Evolutionary conservation across 30 jellyfish, hydroid and myxozoan genomes (phyloP).

Genomic region (Cassiopea andromeda): DNA sequence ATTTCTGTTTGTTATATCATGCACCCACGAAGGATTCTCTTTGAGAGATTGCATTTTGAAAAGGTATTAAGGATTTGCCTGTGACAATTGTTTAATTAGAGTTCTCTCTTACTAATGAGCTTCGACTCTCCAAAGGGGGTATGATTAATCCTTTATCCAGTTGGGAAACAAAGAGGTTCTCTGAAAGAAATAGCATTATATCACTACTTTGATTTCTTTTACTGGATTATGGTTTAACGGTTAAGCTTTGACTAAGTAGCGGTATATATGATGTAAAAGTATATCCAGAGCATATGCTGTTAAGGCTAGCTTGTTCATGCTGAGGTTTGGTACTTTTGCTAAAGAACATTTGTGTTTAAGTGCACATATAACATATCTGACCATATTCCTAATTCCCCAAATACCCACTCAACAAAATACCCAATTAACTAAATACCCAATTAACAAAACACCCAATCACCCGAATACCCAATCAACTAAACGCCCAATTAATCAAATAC

Average conservation of each 20-base stretch:
- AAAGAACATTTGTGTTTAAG: no score
- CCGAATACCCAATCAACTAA: no score
- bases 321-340: no score
- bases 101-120: background rate
- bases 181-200: background rate
- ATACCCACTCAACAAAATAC: no score
- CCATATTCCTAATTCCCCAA: no score
- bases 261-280: background rate
- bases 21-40: background rate
- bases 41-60: background rate
- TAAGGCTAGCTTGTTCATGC: no score
- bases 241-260: background rate
- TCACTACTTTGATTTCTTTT: background rate
- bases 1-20: background rate
- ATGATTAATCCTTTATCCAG: background rate
- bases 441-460: no score
- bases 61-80: background rate
- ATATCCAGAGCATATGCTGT: no score
- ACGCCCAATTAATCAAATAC: no score
- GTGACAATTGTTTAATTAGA: background rate
- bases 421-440: no score
- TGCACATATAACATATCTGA: no score
- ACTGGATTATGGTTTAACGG: background rate
- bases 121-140: background rate
- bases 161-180: background rate